These are phyloP conservation scores for Arge pagana DNA, from an alignment of 2,888 invertebrate genomes.

Conservation along the genomic window DNA sequence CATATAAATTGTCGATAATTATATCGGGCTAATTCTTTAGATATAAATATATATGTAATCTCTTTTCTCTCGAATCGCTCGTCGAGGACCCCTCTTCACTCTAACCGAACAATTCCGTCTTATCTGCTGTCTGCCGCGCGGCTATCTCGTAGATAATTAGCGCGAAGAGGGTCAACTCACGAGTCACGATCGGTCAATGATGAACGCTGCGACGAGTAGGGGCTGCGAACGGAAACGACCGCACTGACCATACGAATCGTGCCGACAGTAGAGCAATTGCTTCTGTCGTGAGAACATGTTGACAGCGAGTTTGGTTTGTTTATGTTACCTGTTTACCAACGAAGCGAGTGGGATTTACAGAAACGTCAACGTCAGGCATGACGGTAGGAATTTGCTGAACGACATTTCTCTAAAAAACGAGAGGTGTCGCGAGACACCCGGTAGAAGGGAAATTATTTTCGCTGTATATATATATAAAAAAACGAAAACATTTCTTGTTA, in stretches of 20 bases:
- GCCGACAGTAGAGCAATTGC: neutral
- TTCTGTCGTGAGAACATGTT: conserved; percentile 1
- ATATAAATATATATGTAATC: no score
- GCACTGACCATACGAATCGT: neutral
- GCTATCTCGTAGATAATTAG: conserved; percentile 16
- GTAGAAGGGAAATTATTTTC: no score
- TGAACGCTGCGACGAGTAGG: conserved; percentile 2
- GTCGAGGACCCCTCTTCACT: no score
- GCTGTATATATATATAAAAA: no score
- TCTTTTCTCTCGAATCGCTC: no score
- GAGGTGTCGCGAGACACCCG: no score
- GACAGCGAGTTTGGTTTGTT: neutral
- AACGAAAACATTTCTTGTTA: no score
- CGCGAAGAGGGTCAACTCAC: conserved; percentile 5
- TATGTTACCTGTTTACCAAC: conserved; percentile 7
- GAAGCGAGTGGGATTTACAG: neutral
- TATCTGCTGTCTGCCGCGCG: no score
- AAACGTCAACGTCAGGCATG: neutral
- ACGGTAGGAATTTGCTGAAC: conserved; percentile 2
- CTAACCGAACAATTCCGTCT: no score
- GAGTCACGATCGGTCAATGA: neutral
- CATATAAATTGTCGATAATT: no score
- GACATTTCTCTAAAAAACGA: no score
- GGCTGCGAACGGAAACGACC: neutral
- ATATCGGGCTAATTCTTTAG: no score